Base-by-base conservation (phyloP, 2,113 vertebrate genomes). In the Ranitomeya imitator region DNA sequence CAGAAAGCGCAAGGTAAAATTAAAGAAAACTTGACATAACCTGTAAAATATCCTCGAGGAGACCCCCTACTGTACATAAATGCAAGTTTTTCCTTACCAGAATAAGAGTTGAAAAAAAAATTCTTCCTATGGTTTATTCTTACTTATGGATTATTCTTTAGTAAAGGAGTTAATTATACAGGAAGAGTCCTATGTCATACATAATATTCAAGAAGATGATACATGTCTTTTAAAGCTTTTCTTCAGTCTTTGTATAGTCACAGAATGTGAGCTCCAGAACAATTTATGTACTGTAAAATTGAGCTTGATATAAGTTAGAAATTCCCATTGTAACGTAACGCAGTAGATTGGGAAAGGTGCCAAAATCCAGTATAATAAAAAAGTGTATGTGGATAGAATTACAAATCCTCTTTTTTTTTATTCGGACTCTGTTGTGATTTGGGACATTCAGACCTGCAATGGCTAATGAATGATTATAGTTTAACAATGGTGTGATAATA, bases 281-380 rank as follows among this genome's bases (percentile, higher is more conserved):
- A 69, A 84, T 84, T 84, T 84, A 84, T 84, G 82, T 84, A 84
- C 82, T 84, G 45, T 71, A 84, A 84, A 84, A 84, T 65, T 84
- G 45, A 54, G 63, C 82, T 84, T 71, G 45, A 84, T 54, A 69
- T 1, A 37, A 84, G 82, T 84, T 63, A 84, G 82, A 84, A 84
- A 84, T 84, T 67, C 82, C 37, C 12, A 71, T 84, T 69, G 63
- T 71, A 69, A 69, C 69, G 82, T 71, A 84, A 83, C 65, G 80
- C 65, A 83, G 63, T 71, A 84, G 51, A 84, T 84, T 67, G 45
- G 63, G 59, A 83, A 83, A 67, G 10, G 81, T 83, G 81, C 59
- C 81, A 83, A 60, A 83, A 83, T 65, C 80, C 45, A 83, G 59
- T 83, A 23, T 83, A 83, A 83, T 83, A 23, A 69, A 69, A 69